phyloP scores from a whole-genome alignment of 2,113 vertebrate genomes.

The Desmodus rotundus region DNA sequence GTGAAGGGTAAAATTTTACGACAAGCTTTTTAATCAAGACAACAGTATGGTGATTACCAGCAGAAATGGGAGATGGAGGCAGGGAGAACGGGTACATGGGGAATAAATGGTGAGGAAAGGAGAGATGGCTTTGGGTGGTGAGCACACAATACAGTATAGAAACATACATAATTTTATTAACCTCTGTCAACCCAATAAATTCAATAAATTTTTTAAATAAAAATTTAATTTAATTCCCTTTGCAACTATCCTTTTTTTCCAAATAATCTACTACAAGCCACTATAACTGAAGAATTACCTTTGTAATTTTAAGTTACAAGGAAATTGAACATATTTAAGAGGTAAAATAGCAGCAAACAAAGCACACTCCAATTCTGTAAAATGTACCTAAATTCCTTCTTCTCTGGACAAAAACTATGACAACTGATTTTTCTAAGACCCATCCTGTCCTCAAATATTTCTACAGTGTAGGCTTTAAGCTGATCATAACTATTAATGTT shows the following conservation, averaged over 20 bases:
- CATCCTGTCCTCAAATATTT: not conserved
- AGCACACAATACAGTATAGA: too few relatives aligned
- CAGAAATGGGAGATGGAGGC: too few relatives aligned
- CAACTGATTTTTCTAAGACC: not conserved
- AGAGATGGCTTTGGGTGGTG: too few relatives aligned
- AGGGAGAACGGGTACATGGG: too few relatives aligned
- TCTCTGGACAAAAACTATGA: not conserved
- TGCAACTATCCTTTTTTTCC: not conserved
- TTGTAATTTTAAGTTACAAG: not conserved
- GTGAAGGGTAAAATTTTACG: not conserved
- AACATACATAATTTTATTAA: too few relatives aligned
- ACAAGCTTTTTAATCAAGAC: not conserved
- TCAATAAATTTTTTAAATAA: not conserved
- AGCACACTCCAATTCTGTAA: not conserved
- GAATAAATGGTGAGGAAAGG: too few relatives aligned
- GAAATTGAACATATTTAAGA: not conserved
- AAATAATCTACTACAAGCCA: not conserved
- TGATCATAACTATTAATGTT: conserved; percentile 31
- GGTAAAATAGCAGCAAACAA: not conserved
- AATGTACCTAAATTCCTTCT: not conserved
- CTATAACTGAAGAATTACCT: not conserved
- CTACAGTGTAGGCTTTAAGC: not conserved
- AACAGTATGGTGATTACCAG: not conserved
- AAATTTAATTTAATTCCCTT: not conserved
- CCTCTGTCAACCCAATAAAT: too few relatives aligned